Evolutionary conservation across 2,797 vertebrate species (phyloP), one percentile per base, ranked within the genome.

Genomic region (Ptychadena robeensis): DNA sequence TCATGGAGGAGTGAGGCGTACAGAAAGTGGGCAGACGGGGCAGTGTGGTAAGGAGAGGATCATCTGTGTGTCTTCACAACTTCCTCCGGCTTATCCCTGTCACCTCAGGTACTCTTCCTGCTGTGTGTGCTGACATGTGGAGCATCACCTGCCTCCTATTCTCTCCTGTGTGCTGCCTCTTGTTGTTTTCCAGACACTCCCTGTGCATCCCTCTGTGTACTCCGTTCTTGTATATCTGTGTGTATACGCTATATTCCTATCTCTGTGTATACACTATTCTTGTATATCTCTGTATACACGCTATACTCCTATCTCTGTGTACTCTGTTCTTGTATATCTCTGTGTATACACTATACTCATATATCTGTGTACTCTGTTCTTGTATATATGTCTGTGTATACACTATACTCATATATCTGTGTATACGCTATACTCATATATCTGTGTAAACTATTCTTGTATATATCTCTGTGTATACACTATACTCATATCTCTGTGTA

Each of bases 1-100:
- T 70, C 66, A 71, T 70, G 75, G 74, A 79, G 63, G 69, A 68
- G 76, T 63, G 63, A 66, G 38, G 44, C 30, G 28, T 76, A 40
- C 59, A 64, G 34, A 76, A 63, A 64, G 73, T 74, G 44, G 44
- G 28, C 48, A 75, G 61, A 64, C 7, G 31, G 25, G 67, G 32
- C 28, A 34, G 53, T 82, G 71, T 28, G 40, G 44, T 12, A n/a
- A 66, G 44, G 30, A 40, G 59, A 14, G 66, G 65, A 34, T 69
- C 31, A 38, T 68, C 64, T 9, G n/a, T 28, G 25, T 22, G 10
- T 44, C 27, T 44, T 27, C 59, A 12, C 18, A 83, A 73, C 59
- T 72, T 79, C 64, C 34, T 40, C 31, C 44, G 61, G 32, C 32
- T 12, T 14, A 59, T 34, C 35, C 38, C 63, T 48, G 75, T 79